These are phyloP conservation scores for Eumacrocentrus americanus DNA, from an alignment of 2,888 invertebrate species.

Conservation along the genomic window DNA sequence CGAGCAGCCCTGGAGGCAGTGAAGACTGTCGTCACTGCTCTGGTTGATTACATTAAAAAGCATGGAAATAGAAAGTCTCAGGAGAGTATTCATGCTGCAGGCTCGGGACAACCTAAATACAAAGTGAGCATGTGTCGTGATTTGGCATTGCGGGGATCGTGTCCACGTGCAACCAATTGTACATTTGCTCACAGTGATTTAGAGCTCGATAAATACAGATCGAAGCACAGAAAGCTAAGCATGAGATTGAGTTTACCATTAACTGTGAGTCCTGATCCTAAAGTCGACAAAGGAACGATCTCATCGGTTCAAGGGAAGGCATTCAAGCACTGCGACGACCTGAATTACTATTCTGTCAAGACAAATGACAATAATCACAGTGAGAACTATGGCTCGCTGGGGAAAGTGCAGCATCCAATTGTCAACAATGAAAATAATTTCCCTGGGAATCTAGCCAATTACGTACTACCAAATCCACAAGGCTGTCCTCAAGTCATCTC, in stretches of 20 bases:
- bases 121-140: conserved; percentile 92
- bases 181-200: conserved; percentile 93
- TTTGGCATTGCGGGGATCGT: conserved; percentile 76
- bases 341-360: conserved; percentile 51
- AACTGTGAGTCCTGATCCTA: conserved; percentile 45
- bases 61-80: conserved; percentile 73
- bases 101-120: conserved; percentile 74
- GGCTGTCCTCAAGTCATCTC: conserved; percentile 47
- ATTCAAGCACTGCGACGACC: conserved; percentile 58
- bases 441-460: conserved; percentile 52
- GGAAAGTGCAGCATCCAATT: conserved; percentile 48
- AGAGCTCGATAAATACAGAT: conserved; percentile 83
- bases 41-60: conserved; percentile 79
- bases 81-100: conserved; percentile 64
- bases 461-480: conserved; percentile 51
- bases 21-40: conserved; percentile 74
- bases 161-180: conserved; percentile 86
- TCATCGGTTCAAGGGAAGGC: conserved; percentile 46
- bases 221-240: conserved; percentile 69
- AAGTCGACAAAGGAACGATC: conserved; percentile 50
- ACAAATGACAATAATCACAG: conserved; percentile 50
- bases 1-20: conserved; percentile 73
- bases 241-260: conserved; percentile 49
- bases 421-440: conserved; percentile 52
- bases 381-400: conserved; percentile 51